Evolutionary conservation across 2,888 invertebrate species (phyloP).

Genomic region (Acanthopleura granulata): DNA sequence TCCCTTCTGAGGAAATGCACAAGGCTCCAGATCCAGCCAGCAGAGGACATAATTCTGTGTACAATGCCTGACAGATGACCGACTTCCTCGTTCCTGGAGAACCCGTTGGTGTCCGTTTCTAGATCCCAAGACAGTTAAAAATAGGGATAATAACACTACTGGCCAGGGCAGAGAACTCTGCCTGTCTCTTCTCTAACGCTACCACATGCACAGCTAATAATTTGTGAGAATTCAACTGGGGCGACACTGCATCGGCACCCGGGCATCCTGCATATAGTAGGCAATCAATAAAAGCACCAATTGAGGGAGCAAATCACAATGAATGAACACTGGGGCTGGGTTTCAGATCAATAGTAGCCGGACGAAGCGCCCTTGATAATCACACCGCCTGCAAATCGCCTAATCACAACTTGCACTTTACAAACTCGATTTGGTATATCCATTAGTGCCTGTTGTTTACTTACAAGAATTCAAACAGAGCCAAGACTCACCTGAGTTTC

Average conservation of each 20-base stretch:
- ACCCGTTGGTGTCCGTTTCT: no score
- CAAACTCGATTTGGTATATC: background rate
- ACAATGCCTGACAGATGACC: no score
- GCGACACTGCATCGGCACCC: background rate
- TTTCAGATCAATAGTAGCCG: background rate
- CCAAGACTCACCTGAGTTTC: conserved; percentile 15
- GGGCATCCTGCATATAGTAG: background rate
- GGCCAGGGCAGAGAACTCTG: background rate
- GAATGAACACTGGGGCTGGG: conserved; percentile 6
- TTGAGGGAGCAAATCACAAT: conserved; percentile 13
- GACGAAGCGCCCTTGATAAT: conserved; percentile 7
- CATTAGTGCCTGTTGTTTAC: no score
- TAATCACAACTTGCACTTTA: background rate
- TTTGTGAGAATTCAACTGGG: background rate
- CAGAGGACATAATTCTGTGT: background rate
- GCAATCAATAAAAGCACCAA: conserved; percentile 12
- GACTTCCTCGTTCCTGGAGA: no score
- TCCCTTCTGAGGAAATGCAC: background rate
- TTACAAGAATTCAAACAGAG: background rate
- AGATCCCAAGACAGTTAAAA: no score
- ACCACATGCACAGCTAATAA: background rate
- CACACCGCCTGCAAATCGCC: background rate
- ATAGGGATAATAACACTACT: background rate
- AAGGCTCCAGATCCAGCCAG: background rate
- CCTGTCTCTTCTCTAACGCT: background rate